Base-by-base conservation (phyloP, 2,113 vertebrate genomes). In the Piliocolobus tephrosceles region DNA sequence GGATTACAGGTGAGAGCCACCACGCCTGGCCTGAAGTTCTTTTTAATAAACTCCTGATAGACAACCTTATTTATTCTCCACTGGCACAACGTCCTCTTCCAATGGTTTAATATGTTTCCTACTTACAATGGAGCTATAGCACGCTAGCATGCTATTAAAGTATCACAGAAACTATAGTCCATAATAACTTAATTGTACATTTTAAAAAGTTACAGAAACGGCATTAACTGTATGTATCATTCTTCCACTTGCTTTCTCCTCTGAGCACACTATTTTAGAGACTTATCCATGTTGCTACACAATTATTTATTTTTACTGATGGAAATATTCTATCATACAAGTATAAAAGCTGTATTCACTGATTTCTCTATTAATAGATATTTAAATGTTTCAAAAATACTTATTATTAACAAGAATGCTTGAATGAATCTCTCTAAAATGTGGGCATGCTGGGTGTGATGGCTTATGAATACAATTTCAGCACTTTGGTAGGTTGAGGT, bases 371-470 rank as follows among this genome's bases (percentile, higher is more conserved):
- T 20, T 82, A 11, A 70, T 23, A 57, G 38, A 50, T 27, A 58
- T 75, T 70, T 87, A 27, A 10, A 52, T 83, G 40, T 70, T 88
- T 78, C 57, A 52, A 20, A 81, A 47, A 72, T 72, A n/a, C 35
- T 9, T 6, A 57, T 38, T 38, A 35, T 58, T 50, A 52, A 27
- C 12, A 52, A 27, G 9, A 38, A 76, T 43, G 27, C 9, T 47
- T 58, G 40, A 43, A 25, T 61, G 58, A 43, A 25, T 88, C 32
- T 83, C 61, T 35, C 40, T 43, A 68, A 66, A 68, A 57, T 30
- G 47, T 0, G 18, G 30, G 6, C 8, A 20, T 10, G n/a, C 61
- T 0, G 0, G 25, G 27, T 30, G 27, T 64, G 61, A 64, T 30
- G 61, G 27, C 61, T 30, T 64, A 64, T 64, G 61, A 64, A 64